Percentiles rank a stretch among this genome's conserved stretches.
phyloP scores from a whole-genome alignment of 2,888 invertebrate species.

The Eulithis prunata region DNA sequence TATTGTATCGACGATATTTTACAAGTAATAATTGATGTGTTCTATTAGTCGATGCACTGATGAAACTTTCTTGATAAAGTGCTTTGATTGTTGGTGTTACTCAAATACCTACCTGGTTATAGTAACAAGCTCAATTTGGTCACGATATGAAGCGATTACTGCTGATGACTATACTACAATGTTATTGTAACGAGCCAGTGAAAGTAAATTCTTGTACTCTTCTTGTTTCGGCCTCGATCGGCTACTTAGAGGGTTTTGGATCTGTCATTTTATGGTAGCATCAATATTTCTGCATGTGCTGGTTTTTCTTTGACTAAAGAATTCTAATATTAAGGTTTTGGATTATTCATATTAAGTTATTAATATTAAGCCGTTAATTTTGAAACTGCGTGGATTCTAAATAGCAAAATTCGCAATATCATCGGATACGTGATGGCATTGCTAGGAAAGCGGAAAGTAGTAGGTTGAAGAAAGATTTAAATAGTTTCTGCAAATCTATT shows the following conservation, averaged over 20 bases:
- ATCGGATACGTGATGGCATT: too few relatives aligned
- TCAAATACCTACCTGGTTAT: not conserved
- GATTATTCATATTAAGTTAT: too few relatives aligned
- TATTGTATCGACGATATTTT: too few relatives aligned
- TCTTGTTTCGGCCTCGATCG: conserved; percentile 41
- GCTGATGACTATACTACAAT: conserved; percentile 1
- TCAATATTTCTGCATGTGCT: not conserved
- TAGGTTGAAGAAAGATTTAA: too few relatives aligned
- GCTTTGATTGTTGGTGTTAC: not conserved
- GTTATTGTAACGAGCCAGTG: conserved; percentile 46
- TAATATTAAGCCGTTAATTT: too few relatives aligned
- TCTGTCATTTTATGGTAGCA: not conserved
- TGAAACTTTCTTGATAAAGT: not conserved
- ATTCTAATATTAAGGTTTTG: too few relatives aligned
- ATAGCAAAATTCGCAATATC: too few relatives aligned
- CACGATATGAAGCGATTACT: conserved; percentile 4
- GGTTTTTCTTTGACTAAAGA: not conserved
- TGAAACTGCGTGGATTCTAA: too few relatives aligned
- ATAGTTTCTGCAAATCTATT: too few relatives aligned
- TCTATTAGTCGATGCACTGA: not conserved
- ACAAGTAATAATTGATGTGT: too few relatives aligned
- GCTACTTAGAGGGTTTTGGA: conserved; percentile 30
- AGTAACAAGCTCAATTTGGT: conserved; percentile 1
- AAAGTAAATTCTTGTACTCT: conserved; percentile 57
- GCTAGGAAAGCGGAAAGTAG: too few relatives aligned